phyloP scores from a whole-genome alignment of 2,113 vertebrate genomes.

The Arvicanthis niloticus region DNA sequence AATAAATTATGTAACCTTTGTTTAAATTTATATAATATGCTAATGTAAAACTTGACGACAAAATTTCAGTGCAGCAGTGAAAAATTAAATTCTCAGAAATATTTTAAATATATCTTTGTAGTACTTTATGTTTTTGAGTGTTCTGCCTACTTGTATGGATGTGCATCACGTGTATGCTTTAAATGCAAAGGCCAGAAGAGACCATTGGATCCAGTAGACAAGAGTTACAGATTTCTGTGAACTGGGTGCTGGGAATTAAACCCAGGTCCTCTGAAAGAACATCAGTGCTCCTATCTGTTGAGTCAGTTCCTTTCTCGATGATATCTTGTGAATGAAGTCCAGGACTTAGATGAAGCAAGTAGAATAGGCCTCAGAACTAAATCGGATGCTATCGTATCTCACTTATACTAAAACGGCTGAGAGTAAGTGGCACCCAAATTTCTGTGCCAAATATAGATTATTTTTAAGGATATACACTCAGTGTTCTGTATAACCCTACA shows the following conservation, averaged over 20 bases:
- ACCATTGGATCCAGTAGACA: neutral
- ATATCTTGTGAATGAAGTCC: neutral
- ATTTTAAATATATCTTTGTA: neutral
- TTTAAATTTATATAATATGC: neutral
- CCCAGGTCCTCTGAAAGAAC: neutral
- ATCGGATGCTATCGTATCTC: neutral
- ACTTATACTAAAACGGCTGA: neutral
- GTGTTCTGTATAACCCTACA: neutral
- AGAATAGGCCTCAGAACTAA: neutral
- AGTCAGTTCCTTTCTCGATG: neutral
- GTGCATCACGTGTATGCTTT: neutral
- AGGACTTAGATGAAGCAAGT: neutral
- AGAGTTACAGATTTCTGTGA: neutral
- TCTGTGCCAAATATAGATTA: neutral
- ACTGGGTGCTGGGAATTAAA: neutral
- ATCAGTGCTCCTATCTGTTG: neutral
- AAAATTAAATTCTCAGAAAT: neutral
- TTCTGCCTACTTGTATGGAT: neutral
- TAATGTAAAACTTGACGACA: neutral
- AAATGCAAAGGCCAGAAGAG: neutral
- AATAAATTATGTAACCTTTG: neutral
- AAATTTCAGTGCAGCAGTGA: neutral
- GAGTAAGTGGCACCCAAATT: too few species aligned
- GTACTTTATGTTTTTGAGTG: neutral
- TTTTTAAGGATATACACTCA: neutral